Evolutionary conservation across 2,113 vertebrate species (phyloP).

Genomic region (Oreocharis arfaki): DNA sequence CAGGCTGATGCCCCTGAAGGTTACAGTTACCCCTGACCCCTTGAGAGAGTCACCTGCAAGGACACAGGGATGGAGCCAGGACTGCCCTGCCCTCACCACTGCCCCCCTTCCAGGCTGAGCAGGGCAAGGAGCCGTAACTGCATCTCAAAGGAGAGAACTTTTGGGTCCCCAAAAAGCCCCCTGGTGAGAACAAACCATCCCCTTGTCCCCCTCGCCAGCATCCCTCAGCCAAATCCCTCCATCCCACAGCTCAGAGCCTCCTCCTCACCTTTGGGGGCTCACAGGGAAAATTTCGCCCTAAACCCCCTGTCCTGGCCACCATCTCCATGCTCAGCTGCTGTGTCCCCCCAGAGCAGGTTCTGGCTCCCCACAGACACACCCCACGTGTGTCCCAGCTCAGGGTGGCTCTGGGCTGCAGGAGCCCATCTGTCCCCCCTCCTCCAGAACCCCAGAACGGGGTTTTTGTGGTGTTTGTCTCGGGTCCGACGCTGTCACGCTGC

Average conservation of each 20-base stretch:
- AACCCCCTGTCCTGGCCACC: neutral
- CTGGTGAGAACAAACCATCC: neutral
- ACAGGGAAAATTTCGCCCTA: neutral
- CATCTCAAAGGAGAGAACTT: neutral
- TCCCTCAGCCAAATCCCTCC: neutral
- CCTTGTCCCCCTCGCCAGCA: neutral
- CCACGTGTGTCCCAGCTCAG: fast-evolving
- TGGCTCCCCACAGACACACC: neutral
- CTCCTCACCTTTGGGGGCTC: neutral
- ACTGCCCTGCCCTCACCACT: neutral
- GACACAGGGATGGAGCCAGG: neutral
- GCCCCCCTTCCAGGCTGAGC: fast-evolving
- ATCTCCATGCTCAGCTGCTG: fast-evolving
- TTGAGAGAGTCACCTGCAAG: neutral
- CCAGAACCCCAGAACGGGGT: fast-evolving
- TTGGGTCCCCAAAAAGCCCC: neutral
- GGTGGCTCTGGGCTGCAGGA: fast-evolving
- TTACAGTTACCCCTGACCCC: fast-evolving
- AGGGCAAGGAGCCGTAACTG: neutral
- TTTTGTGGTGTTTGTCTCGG: neutral
- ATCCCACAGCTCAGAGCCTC: neutral
- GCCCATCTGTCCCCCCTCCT: neutral
- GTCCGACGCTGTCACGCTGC: neutral
- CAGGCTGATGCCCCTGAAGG: neutral
- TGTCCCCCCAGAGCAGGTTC: neutral